These are phyloP conservation scores for Rynchops niger DNA, from an alignment of 2,113 vertebrate genomes.

Conservation along the genomic window DNA sequence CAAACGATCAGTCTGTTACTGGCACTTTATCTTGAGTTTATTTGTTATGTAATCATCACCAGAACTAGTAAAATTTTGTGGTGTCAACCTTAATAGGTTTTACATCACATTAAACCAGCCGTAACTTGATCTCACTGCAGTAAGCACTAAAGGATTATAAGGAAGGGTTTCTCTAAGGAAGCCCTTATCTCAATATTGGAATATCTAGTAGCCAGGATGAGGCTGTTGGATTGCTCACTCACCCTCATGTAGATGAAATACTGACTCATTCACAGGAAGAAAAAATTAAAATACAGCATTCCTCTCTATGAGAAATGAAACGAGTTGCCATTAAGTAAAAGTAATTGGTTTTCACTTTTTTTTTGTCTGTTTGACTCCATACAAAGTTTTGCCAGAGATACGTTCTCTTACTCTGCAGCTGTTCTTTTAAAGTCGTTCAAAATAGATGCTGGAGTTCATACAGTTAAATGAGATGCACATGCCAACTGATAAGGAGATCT, in stretches of 20 bases:
- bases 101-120: not conserved
- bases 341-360: not conserved
- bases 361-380: not conserved
- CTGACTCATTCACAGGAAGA: not conserved
- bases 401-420: not conserved
- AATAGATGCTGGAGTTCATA: not conserved
- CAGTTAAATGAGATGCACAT: slow-evolving; percentile 16
- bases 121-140: not conserved
- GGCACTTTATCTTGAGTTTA: not conserved
- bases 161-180: not conserved
- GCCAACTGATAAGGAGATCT: slow-evolving; percentile 16
- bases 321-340: not conserved
- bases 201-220: not conserved
- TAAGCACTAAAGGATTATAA: not conserved
- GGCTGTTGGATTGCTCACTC: not conserved
- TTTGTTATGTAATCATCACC: not conserved
- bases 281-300: not conserved
- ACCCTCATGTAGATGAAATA: not conserved
- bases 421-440: not conserved
- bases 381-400: not conserved
- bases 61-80: not conserved
- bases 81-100: not conserved
- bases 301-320: not conserved
- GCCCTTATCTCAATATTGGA: not conserved
- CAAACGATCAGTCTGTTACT: not conserved